phyloP scores from a whole-genome alignment of 2,113 vertebrate species.

The Leucosticte australis region DNA sequence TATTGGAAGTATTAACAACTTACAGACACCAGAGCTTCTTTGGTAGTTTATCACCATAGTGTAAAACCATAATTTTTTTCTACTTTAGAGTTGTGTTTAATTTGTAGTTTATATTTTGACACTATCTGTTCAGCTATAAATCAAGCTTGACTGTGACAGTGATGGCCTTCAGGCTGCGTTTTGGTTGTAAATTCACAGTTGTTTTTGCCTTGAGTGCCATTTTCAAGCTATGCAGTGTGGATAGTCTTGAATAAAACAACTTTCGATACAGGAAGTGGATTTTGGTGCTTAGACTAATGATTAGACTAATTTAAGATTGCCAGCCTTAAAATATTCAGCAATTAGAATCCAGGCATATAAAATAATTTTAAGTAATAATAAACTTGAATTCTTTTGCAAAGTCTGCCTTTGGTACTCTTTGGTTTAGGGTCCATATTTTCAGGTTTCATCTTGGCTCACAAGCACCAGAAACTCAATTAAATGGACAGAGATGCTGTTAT shows the following conservation, averaged over 20 bases:
- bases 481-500: background rate
- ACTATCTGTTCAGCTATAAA: background rate
- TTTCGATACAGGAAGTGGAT: background rate
- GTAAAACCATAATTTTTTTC: background rate
- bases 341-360: background rate
- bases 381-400: background rate
- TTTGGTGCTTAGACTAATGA: background rate
- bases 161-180: background rate
- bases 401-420: background rate
- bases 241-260: background rate
- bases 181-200: background rate
- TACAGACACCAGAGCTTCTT: background rate
- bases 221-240: background rate
- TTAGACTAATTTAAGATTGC: background rate
- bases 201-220: background rate
- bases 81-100: background rate
- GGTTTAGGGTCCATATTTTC: background rate
- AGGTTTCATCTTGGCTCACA: background rate
- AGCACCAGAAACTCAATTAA: background rate
- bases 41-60: background rate
- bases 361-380: background rate
- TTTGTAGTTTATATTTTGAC: background rate
- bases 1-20: background rate
- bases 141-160: background rate
- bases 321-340: background rate